Conservation (phyloP, 2,888 invertebrate species). For the Pomacea canaliculata region DNA sequence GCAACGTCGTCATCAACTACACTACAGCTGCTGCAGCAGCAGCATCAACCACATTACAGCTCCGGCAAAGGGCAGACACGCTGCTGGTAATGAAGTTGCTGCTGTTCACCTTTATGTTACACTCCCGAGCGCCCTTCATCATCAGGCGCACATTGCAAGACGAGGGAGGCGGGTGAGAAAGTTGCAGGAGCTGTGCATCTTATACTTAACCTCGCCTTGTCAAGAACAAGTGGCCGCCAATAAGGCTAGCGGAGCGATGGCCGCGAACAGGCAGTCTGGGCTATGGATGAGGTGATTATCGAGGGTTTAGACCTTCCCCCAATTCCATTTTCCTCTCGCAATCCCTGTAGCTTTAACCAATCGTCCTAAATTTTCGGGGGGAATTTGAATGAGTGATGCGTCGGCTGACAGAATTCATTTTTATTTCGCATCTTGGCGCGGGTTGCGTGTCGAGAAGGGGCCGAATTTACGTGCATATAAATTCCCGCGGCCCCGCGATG, state of each 20-base stretch:
- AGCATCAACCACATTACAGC: too few relatives aligned
- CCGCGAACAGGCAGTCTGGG: conserved; percentile 12
- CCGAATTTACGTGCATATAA: conserved; percentile 28
- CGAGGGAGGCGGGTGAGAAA: too few relatives aligned
- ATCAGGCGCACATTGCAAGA: too few relatives aligned
- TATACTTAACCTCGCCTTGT: too few relatives aligned
- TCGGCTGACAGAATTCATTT: conserved; percentile 28
- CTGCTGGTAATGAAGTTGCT: too few relatives aligned
- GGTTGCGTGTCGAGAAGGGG: conserved; percentile 25
- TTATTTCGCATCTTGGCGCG: conserved; percentile 22
- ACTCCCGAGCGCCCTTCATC: too few relatives aligned
- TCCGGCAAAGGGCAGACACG: too few relatives aligned
- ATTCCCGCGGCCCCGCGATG: conserved; percentile 9
- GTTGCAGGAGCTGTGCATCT: too few relatives aligned
- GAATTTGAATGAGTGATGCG: conserved; percentile 29
- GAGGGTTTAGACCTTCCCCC: conserved; percentile 11
- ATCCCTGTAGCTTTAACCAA: conserved; percentile 27
- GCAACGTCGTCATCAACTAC: too few relatives aligned
- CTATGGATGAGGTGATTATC: conserved; percentile 24
- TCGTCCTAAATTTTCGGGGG: conserved; percentile 27
- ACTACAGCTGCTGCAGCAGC: too few relatives aligned
- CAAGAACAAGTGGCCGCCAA: too few relatives aligned
- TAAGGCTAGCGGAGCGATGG: not conserved
- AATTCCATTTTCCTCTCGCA: conserved; percentile 24
- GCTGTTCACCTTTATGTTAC: too few relatives aligned